Percentiles rank a stretch among this genome's conserved stretches.
Conservation (phyloP, 2,113 vertebrate genomes). For the Osmerus mordax region DNA sequence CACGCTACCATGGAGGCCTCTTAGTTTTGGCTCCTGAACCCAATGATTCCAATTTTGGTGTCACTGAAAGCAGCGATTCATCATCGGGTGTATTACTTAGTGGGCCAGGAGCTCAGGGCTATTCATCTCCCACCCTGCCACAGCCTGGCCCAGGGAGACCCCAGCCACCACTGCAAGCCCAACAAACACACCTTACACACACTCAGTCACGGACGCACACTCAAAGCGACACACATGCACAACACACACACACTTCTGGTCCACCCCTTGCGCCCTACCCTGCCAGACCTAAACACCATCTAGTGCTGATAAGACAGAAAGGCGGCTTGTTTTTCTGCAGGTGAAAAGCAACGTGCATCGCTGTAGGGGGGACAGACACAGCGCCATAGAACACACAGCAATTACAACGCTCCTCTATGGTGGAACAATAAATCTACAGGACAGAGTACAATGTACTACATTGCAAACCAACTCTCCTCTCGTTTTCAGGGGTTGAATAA, state of each 20-base stretch:
- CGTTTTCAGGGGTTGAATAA: constrained; percentile 24
- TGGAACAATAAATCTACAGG: constrained; percentile 52
- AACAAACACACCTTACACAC: constrained; percentile 5
- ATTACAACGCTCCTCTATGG: constrained; percentile 46
- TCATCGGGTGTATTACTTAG: constrained; percentile 70
- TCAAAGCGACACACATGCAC: neutral
- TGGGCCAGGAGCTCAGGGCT: constrained; percentile 66
- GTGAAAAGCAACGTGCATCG: constrained; percentile 42
- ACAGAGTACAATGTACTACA: constrained; percentile 31
- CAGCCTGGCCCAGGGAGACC: constrained; percentile 60
- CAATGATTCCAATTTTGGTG: constrained; percentile 67
- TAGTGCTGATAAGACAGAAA: constrained; percentile 51
- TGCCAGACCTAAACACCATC: constrained; percentile 36
- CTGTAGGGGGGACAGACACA: constrained; percentile 12
- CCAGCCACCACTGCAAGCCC: constrained; percentile 31
- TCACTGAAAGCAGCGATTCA: constrained; percentile 67
- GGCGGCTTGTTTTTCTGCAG: constrained; percentile 42
- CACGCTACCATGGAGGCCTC: constrained; percentile 45
- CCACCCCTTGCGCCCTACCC: constrained; percentile 2
- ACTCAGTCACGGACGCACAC: neutral
- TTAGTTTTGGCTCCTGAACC: constrained; percentile 56
- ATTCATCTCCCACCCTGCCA: constrained; percentile 69
- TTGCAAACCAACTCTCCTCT: constrained; percentile 27
- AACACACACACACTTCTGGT: neutral
- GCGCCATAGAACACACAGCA: constrained; percentile 19